Evolutionary conservation across 2,113 vertebrate species (phyloP).

Genomic region (Indri indri): DNA sequence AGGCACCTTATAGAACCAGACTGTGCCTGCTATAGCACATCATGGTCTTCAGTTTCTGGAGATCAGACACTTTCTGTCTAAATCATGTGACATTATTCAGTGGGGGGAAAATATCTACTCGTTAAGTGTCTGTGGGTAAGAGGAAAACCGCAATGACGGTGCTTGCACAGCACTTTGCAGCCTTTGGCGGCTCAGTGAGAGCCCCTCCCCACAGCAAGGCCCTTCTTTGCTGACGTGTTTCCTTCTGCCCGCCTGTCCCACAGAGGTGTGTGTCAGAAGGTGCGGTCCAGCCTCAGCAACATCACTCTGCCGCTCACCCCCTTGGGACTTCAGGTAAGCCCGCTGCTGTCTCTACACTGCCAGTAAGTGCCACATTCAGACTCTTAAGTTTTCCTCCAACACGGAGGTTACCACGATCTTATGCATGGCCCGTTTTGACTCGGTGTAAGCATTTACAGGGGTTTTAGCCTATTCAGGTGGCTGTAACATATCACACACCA

Average conservation of each 20-base stretch:
- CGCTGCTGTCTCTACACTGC: neutral
- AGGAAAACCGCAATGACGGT: too few relatives aligned
- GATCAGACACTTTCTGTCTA: neutral
- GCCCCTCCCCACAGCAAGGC: neutral
- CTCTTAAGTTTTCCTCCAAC: neutral
- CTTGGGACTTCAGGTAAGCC: neutral
- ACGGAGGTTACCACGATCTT: rapidly evolving
- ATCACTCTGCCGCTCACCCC: rapidly evolving
- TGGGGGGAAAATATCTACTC: too few relatives aligned
- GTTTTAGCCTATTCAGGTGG: neutral
- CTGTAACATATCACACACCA: too few relatives aligned
- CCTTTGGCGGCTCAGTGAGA: rapidly evolving
- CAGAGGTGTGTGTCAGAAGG: neutral
- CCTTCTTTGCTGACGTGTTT: neutral
- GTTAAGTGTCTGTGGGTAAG: neutral
- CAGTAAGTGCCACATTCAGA: neutral
- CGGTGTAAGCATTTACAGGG: neutral
- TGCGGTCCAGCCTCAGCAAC: neutral
- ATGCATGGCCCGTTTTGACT: neutral
- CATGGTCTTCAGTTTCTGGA: neutral
- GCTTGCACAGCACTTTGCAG: rapidly evolving
- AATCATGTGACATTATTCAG: too few relatives aligned
- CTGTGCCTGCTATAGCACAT: too few relatives aligned
- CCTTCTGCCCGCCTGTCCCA: neutral
- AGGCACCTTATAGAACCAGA: neutral